phyloP scores from a whole-genome alignment of 2,113 vertebrate genomes.

The Rostratula benghalensis region DNA sequence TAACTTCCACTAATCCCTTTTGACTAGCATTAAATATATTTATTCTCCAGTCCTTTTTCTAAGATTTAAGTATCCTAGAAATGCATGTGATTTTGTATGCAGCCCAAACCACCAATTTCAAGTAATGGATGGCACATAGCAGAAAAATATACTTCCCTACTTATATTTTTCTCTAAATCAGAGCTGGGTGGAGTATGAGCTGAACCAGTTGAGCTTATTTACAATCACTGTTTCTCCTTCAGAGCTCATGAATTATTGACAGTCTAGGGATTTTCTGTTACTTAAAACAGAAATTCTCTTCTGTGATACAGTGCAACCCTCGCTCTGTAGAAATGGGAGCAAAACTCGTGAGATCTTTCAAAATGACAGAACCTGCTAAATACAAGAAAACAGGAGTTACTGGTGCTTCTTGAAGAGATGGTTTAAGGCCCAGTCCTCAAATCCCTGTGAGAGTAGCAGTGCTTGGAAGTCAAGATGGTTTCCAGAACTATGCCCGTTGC shows the following conservation, averaged over 20 bases:
- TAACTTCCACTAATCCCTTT: neutral
- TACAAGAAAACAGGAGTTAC: neutral
- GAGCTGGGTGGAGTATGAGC: neutral
- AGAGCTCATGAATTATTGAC: constrained; percentile 19
- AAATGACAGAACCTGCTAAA: neutral
- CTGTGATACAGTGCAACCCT: neutral
- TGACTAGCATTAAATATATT: neutral
- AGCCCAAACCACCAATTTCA: neutral
- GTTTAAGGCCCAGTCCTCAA: neutral
- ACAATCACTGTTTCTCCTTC: neutral
- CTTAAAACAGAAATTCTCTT: neutral
- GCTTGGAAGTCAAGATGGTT: neutral
- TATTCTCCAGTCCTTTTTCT: neutral
- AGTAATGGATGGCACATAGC: neutral
- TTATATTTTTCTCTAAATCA: neutral
- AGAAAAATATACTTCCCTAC: neutral
- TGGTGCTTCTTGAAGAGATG: neutral
- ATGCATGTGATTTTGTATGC: neutral
- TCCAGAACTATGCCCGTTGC: neutral
- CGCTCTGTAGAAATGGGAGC: neutral
- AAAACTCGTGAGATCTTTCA: neutral
- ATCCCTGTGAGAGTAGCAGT: neutral
- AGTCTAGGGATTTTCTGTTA: neutral
- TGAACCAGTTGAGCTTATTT: constrained; percentile 22
- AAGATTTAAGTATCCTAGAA: neutral